Conservation (phyloP, 2,797 vertebrate genomes). For the Enteromius paludinosus region DNA sequence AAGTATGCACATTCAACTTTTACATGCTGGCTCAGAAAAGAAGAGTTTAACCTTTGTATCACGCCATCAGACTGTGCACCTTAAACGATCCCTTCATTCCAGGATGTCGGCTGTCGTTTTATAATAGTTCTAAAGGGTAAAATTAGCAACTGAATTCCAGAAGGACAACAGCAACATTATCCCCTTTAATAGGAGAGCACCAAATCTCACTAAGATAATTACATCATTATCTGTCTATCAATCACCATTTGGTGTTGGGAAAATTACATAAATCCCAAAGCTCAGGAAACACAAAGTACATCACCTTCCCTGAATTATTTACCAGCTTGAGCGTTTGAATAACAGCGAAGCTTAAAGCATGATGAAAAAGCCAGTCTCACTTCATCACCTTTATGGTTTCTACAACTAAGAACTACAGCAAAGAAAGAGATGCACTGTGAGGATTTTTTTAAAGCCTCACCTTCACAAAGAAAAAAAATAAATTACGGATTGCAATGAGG, state of each 20-base stretch:
- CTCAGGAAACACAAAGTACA: slow-evolving; percentile 51
- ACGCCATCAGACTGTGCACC: slow-evolving; percentile 32
- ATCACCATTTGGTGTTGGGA: slow-evolving; percentile 59
- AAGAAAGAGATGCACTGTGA: slow-evolving; percentile 43
- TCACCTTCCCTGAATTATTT: slow-evolving; percentile 61
- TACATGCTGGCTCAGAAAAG: slow-evolving; percentile 22
- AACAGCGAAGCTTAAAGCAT: slow-evolving; percentile 63
- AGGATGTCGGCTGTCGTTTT: slow-evolving; percentile 37
- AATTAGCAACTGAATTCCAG: slow-evolving; percentile 60
- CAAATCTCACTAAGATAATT: slow-evolving; percentile 66
- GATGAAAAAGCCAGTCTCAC: slow-evolving; percentile 54
- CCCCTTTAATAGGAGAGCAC: slow-evolving; percentile 64
- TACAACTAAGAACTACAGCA: slow-evolving; percentile 56
- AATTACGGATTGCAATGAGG: not conserved
- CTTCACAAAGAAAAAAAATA: not conserved
- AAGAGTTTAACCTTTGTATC: slow-evolving; percentile 25
- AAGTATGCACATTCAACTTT: slow-evolving; percentile 24
- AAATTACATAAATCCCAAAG: slow-evolving; percentile 60
- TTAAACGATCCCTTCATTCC: slow-evolving; percentile 23
- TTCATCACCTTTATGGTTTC: slow-evolving; percentile 71
- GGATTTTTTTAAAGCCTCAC: not conserved
- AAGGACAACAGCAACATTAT: slow-evolving; percentile 69
- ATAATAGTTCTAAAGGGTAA: slow-evolving; percentile 55
- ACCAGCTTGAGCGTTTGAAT: slow-evolving; percentile 57
- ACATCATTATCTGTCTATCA: slow-evolving; percentile 68